Percentiles rank a stretch among this genome's conserved stretches.
Evolutionary conservation across 1,140 invertebrate genomes (phyloP).

Genomic region (Zaprionus gabonicus): DNA sequence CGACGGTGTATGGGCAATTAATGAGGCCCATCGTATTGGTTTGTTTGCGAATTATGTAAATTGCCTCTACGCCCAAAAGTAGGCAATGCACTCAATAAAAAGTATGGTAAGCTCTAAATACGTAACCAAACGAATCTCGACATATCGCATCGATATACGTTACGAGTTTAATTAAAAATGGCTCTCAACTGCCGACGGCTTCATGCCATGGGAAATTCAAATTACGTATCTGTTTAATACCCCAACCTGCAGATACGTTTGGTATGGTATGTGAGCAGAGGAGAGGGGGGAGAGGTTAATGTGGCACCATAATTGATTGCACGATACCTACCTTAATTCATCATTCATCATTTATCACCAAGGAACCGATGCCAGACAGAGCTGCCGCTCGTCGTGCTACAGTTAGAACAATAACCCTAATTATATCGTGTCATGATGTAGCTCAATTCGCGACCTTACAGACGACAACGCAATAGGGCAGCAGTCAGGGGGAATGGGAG

Average conservation of each 20-base stretch:
- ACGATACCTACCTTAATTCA: neutral
- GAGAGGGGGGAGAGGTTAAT: neutral
- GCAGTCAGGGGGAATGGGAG: neutral
- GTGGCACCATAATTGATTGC: constrained; percentile 9
- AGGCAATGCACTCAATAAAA: neutral
- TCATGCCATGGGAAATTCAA: neutral
- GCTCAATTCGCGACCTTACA: constrained; percentile 2
- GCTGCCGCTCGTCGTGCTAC: neutral
- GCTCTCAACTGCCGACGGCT: neutral
- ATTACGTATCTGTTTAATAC: neutral
- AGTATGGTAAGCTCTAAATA: neutral
- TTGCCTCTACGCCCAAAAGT: constrained; percentile 4
- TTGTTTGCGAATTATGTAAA: constrained; percentile 38
- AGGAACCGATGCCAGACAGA: neutral
- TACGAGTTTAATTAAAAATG: neutral
- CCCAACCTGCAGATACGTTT: neutral
- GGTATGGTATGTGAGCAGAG: neutral
- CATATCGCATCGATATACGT: neutral
- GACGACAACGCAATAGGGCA: constrained; percentile 13
- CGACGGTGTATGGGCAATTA: neutral
- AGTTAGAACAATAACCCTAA: constrained; percentile 21
- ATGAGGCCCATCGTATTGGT: neutral
- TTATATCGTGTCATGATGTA: constrained; percentile 16
- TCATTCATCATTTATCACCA: constrained; percentile 16
- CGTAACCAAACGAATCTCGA: neutral